phyloP scores from a whole-genome alignment of 2,797 vertebrate species.

The Enteromius paludinosus region DNA sequence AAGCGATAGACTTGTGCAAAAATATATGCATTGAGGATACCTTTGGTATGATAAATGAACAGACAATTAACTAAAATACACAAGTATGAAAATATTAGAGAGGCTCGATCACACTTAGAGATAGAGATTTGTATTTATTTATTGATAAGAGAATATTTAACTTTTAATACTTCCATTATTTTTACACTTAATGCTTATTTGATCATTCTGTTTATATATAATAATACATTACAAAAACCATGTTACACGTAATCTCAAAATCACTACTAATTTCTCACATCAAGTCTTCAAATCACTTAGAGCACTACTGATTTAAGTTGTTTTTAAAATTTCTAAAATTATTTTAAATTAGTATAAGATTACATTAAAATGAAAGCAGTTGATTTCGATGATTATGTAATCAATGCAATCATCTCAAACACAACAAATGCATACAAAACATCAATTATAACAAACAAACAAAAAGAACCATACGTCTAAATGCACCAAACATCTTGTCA shows the following conservation, averaged over 20 bases:
- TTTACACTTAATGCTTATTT: not conserved
- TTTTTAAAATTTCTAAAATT: no score
- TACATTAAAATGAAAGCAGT: not conserved
- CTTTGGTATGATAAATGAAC: not conserved
- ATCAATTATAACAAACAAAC: not conserved
- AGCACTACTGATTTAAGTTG: no score
- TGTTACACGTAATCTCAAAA: not conserved
- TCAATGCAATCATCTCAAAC: not conserved
- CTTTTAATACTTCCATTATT: not conserved
- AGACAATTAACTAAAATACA: not conserved
- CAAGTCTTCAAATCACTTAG: not conserved
- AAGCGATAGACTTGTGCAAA: not conserved
- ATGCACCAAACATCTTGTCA: slow-evolving; percentile 9
- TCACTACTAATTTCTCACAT: not conserved
- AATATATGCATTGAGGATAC: not conserved
- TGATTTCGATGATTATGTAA: slow-evolving; percentile 2
- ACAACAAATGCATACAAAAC: not conserved
- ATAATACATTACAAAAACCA: not conserved
- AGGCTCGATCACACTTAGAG: not conserved
- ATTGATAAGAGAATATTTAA: not conserved
- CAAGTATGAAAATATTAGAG: not conserved
- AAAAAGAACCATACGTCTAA: not conserved
- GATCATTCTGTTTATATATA: not conserved
- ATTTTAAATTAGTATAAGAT: not conserved
- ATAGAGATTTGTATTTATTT: not conserved